Evolutionary conservation across 2,113 vertebrate genomes (phyloP).

Genomic region (Varanus komodoensis): DNA sequence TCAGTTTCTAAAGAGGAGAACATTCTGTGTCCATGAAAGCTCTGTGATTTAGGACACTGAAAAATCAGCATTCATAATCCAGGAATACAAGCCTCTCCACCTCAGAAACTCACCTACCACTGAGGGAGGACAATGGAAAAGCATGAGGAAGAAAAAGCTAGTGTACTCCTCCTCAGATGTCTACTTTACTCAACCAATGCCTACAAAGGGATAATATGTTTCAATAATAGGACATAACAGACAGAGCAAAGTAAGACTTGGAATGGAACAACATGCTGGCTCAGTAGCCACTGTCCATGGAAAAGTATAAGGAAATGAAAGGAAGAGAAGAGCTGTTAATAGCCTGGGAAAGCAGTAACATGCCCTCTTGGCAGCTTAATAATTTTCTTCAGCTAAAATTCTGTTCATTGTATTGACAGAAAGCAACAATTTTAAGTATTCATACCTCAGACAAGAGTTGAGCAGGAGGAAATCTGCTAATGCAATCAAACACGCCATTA

Average conservation of each 20-base stretch:
- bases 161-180: no score
- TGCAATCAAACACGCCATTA: conserved; percentile 48
- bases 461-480: conserved; percentile 44
- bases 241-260: conserved; percentile 12
- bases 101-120: no score
- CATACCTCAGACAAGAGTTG: conserved; percentile 15
- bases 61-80: no score
- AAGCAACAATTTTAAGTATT: conserved; percentile 29
- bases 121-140: no score
- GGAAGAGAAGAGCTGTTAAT: conserved; percentile 27
- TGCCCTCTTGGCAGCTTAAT: conserved; percentile 11
- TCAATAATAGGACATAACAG: background rate
- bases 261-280: conserved; percentile 7
- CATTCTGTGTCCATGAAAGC: no score
- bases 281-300: background rate
- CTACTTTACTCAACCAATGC: no score
- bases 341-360: conserved; percentile 18
- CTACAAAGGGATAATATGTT: background rate
- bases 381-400: conserved; percentile 42
- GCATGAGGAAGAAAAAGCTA: no score
- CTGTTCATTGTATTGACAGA: conserved; percentile 32
- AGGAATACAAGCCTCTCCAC: no score
- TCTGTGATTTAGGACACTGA: no score
- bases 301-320: conserved; percentile 3
- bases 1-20: no score